phyloP scores from a whole-genome alignment of 2,888 invertebrate species.

The Plusia festucae region DNA sequence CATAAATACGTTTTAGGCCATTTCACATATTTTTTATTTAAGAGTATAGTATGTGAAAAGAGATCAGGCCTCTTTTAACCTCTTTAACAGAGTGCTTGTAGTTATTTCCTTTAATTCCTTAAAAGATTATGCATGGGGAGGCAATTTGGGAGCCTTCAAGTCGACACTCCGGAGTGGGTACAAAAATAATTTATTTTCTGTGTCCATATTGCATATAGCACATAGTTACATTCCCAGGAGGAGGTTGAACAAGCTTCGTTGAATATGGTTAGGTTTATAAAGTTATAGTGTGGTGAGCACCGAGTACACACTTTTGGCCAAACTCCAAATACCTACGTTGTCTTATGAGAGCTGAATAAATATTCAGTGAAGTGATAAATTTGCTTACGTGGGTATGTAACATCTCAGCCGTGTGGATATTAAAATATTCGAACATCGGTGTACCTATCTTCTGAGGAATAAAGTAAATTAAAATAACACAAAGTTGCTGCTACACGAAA shows the following conservation, averaged over 20 bases:
- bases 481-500: no score
- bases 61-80: no score
- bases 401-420: background rate
- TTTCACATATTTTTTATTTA: no score
- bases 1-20: no score
- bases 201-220: constrained; percentile 8
- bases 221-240: constrained; percentile 16
- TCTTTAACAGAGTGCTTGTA: no score
- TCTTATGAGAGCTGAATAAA: constrained; percentile 46
- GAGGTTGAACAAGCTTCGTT: constrained; percentile 13
- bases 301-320: constrained; percentile 50
- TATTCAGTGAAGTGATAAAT: constrained; percentile 34
- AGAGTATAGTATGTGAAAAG: no score
- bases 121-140: background rate
- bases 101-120: background rate
- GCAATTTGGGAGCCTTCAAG: background rate
- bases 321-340: constrained; percentile 48
- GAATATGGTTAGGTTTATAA: constrained; percentile 36
- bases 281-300: constrained; percentile 29
- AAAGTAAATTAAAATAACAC: no score
- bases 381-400: constrained; percentile 10
- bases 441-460: background rate
- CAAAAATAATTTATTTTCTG: background rate
- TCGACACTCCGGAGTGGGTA: background rate
- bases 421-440: background rate